Base-by-base conservation (phyloP, 2,888 invertebrate species). In the Bursaphelenchus okinawaensis region DNA sequence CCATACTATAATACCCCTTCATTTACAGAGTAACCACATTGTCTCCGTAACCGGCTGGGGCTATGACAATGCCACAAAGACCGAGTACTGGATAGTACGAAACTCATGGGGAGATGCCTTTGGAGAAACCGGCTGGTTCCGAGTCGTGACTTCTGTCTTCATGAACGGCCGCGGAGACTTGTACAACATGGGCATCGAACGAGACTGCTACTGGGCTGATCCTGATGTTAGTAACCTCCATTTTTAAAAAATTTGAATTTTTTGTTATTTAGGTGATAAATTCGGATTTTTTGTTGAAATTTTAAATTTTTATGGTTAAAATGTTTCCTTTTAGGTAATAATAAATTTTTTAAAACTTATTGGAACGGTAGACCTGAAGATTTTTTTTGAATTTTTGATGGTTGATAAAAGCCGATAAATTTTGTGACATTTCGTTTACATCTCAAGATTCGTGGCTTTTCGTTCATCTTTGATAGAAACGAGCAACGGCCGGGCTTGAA, bases 51-150 rank as follows among this genome's bases (percentile, higher is more conserved):
- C 80, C 40, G 85, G 85, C 52, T 85, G 85, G 85, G 85, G 85
- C 24, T 81, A 84, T 16, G 83, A 84, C 65, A 75, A 81, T 55
- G 72, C 74, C 52, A 81, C 80, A 27, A 84, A 84, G 24, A 78
- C 78, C 8, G 85, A 85, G 71, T 86, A 83, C 74, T 85, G 85
- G 85, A 83, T 85, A 60, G 85, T 81, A 8, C 76, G 85, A 59
- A 86, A 85, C 78, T 84, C 84, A n/a, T 85, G 85, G 85, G 85
- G 85, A 66, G 74, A 79, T 52, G 83, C 84, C 22, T 85, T 84
- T 84, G 85, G 84, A 71, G 29, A 52, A 22, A 28, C n/a, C n/a
- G 8, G 57, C 29, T 86, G 84, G 84, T 84, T 84, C 75, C 76
- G 83, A 16, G 83, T 84, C 27, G 85, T 86, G 26, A 86, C 86